Conservation (phyloP, 2,113 vertebrate species). For the Motacilla tschutschensis region DNA sequence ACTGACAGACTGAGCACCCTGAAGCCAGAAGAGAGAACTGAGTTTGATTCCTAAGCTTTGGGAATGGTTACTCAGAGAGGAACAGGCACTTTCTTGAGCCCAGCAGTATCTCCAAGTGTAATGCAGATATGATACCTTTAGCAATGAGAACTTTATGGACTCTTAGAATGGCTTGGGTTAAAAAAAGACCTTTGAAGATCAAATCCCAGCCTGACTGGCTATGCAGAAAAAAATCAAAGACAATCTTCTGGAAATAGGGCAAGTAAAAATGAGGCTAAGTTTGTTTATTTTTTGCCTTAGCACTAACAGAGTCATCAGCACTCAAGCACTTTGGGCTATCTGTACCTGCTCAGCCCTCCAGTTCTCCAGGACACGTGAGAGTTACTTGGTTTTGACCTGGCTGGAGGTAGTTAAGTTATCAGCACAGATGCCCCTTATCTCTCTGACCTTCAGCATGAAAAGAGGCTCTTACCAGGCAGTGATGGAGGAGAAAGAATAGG, state of each 20-base stretch:
- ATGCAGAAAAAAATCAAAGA: neutral
- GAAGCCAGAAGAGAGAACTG: neutral
- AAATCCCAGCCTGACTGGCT: neutral
- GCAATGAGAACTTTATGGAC: neutral
- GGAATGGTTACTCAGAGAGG: neutral
- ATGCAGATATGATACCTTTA: neutral
- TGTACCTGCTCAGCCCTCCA: neutral
- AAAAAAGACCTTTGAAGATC: neutral
- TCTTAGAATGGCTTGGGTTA: neutral
- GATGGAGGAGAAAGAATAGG: neutral
- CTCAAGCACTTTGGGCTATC: neutral
- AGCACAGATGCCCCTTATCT: slow-evolving; percentile 6
- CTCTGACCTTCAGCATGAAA: slow-evolving; percentile 16
- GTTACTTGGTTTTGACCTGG: slow-evolving; percentile 5
- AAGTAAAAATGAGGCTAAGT: neutral
- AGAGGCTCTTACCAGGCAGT: neutral
- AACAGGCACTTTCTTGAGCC: neutral
- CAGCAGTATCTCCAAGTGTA: neutral
- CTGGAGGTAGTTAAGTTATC: slow-evolving; percentile 14
- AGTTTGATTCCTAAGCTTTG: neutral
- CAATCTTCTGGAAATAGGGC: neutral
- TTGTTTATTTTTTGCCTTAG: neutral
- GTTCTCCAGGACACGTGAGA: neutral
- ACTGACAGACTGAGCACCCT: neutral
- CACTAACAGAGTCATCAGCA: neutral